Percentiles rank a stretch among this genome's conserved stretches.
These are phyloP conservation scores for Intellagama lesueurii DNA, from an alignment of 2,797 vertebrate species.

Conservation along the genomic window DNA sequence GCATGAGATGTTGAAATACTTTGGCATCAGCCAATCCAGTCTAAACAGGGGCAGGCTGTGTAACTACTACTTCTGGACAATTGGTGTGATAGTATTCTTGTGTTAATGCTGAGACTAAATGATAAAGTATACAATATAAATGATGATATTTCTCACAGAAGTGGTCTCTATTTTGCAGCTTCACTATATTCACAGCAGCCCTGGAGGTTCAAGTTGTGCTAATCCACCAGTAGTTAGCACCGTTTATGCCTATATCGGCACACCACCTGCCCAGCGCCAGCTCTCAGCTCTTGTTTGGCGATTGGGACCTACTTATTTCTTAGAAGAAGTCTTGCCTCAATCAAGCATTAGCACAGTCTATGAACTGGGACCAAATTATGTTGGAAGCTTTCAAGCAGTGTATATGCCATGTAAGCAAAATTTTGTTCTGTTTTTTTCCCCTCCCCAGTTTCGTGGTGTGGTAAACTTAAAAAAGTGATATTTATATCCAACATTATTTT, in stretches of 20 bases:
- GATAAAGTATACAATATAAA: neutral
- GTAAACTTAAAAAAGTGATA: neutral
- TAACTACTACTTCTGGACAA: neutral
- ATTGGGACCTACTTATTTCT: conserved; percentile 92
- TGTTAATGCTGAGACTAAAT: neutral
- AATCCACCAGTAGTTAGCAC: conserved; percentile 95
- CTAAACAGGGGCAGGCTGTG: neutral
- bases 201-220: conserved; percentile 91
- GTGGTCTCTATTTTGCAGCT: conserved; percentile 79
- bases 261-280: conserved; percentile 93
- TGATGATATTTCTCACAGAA: neutral
- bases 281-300: conserved; percentile 93
- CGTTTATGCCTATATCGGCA: conserved; percentile 92
- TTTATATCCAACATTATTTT: neutral
- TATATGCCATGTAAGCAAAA: conserved; percentile 89
- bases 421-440: neutral
- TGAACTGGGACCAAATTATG: conserved; percentile 93
- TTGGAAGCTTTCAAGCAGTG: conserved; percentile 96
- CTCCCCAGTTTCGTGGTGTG: neutral
- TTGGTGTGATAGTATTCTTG: neutral
- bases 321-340: conserved; percentile 95
- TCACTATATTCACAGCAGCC: conserved; percentile 93
- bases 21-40: neutral
- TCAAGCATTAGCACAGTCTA: conserved; percentile 88
- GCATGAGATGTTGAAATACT: neutral